Evolutionary conservation across 1,140 invertebrate species (phyloP), one percentile per base, ranked within the genome.

Genomic region (Drosophila miranda): DNA sequence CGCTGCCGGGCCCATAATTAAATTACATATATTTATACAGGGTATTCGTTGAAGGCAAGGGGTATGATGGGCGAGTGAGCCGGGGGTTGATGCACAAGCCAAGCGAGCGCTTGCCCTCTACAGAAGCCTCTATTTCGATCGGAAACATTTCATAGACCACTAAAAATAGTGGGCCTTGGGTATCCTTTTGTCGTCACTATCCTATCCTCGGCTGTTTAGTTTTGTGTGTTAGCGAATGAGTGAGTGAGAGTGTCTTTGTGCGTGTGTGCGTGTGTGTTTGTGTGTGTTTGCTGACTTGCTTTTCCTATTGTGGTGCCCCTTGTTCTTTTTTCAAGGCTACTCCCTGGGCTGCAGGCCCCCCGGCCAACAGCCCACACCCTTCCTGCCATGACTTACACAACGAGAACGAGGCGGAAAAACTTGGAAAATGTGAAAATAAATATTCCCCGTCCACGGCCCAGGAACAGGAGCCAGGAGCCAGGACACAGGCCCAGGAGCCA

Each of bases 221-320:
- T 60, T 41, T 34, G 51, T 56, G 34, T 13, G 4, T 13, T 11
- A 3, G 30, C 9, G 9, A 1, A 11, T 11, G 30, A 4, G 30
- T 26, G 23, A 26, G 23, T 38, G 34, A 13, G 19, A 30, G 9
- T 38, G 34, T 38, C 11, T 8, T 30, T 26, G 23, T 26, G 23
- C 19, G 19, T 26, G 23, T 30, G 8, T 30, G 30, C 30, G 46
- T 34, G 42, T 58, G 57, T 78, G 70, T 72, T 50, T 62, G 54
- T 62, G 54, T 56, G 53, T 74, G 72, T 68, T 51, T 84, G 80
- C 80, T 84, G 80, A 84, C 80, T 84, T 84, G 82, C 82, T 71
- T 78, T 86, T 81, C 74, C 63, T 53, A 54, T 61, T 76, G 61
- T 68, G 61, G 61, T 13, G 52, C 46, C 44, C 52, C 34, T 30